Evolutionary conservation across 2,888 invertebrate species (phyloP), one percentile per base, ranked within the genome.

Genomic region (Syrista parreyssii): DNA sequence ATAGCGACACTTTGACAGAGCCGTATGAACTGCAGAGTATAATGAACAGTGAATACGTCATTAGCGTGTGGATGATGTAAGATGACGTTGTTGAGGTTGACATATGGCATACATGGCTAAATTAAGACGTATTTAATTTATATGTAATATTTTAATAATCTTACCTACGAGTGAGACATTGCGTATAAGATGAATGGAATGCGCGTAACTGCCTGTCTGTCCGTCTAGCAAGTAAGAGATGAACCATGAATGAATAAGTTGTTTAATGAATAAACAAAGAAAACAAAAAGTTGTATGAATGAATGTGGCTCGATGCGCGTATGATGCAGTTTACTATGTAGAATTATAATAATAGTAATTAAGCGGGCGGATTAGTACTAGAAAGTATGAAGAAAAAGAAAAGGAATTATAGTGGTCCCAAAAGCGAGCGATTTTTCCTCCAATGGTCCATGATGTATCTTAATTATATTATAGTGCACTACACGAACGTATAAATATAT

Each of bases 91-190:
- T 23, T 3, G 23, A 55, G 55, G 55, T 55, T 3, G 23, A 71
- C 73, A 75, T 76, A 78, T 74, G 76, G 74, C 71, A 78, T 79
- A 75, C 78, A 33, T 78, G 78, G 69, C 77, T 73, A 78, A 75
- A 79, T 75, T 76, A 79, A 81, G 75, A 73, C 75, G 80, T 85
- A 85, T 87, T 86, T 88, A 86, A 88, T 84, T 88, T 87, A 86
- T 87, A 86, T 55, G 55, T 84, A 84, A 73, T 87, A 85, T 85
- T 85, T 85, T 85, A 85, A 83, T 85, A 82, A 84, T 78, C 30
- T 31, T 31, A 71, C 33, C 12, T 31, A 23, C 33, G 31, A 71
- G 71, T 32, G 71, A 32, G 71, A 71, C 32, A 12, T 55, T 55
- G 55, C 55, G 55, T 23, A 15, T 23, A 55, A 23, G 55, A 6